Evolutionary conservation across 1,140 invertebrate species (phyloP), one percentile per base, ranked within the genome.

Genomic region (Holotrichia oblita): DNA sequence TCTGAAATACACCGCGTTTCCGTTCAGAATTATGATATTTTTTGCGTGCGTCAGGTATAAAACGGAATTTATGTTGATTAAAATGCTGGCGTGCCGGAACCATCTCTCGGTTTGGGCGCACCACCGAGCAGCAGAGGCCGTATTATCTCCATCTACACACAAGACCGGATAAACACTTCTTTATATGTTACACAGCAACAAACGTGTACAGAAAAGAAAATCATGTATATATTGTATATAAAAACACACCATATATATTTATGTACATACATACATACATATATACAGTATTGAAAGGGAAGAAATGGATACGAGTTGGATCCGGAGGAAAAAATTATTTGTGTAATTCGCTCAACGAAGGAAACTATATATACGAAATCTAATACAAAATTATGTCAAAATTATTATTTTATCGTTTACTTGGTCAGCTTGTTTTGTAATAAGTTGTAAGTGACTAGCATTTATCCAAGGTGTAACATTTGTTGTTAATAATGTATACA

Each of bases 1-100:
- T 55, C 48, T 55, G 48, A 55, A 55, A 55, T 55, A 55, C 48
- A 55, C 48, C 17, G 14, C 17, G 14, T 55, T 55, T 55, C 48
- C 48, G 48, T 55, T 55, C 48, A 55, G 48, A 55, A 55, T 55
- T 55, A 55, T 55, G 48, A 55, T 55, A 55, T 55, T 55, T 55
- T 55, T 55, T 55, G 48, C 48, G 48, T 17, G 48, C 48, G 48
- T 55, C 48, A 55, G 48, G 48, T 55, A 55, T 55, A 55, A 55
- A 55, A 55, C 17, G 17, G 48, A 55, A 55, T 55, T 55, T 55
- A 55, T 55, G 48, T 55, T 55, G 48, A 55, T 55, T 55, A 55
- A 55, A 55, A 55, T 55, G 48, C 14, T 55, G 48, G 48, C 14
- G 48, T 17, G 48, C 48, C 48, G 48, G 48, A 55, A 55, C 14